Conservation (phyloP, 2,888 invertebrate genomes). For the Trachelus tabidus region DNA sequence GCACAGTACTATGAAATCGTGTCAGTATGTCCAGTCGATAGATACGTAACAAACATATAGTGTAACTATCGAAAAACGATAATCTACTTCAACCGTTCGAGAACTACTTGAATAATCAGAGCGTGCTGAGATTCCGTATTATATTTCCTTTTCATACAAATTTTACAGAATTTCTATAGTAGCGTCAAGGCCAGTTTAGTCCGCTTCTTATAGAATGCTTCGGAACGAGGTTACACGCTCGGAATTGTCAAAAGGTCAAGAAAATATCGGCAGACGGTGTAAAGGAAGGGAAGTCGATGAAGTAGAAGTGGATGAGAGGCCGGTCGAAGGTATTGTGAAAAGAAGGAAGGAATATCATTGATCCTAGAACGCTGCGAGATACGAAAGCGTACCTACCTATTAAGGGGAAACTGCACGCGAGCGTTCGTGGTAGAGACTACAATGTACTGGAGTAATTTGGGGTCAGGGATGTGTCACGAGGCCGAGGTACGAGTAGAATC, state of each 20-base stretch:
- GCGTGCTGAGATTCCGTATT: not conserved
- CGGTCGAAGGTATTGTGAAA: not conserved
- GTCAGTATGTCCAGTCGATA: not conserved
- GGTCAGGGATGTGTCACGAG: slow-evolving; percentile 14
- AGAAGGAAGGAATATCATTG: not conserved
- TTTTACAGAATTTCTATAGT: not conserved
- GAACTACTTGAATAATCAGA: not conserved
- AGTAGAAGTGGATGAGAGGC: slow-evolving; percentile 19
- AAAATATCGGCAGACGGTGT: not conserved
- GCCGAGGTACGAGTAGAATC: not conserved
- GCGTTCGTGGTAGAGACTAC: slow-evolving; percentile 33
- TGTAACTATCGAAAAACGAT: not conserved
- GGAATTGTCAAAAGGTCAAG: not conserved
- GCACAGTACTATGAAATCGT: not conserved
- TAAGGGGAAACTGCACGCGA: not conserved
- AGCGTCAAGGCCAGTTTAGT: not conserved
- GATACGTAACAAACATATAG: not conserved
- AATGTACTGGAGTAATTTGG: slow-evolving; percentile 37
- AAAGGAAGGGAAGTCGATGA: not conserved
- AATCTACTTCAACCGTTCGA: not conserved
- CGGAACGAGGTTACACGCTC: not conserved
- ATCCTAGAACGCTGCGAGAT: not conserved
- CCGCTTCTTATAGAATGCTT: not conserved
- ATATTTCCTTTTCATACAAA: not conserved
- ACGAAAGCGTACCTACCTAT: not conserved